Evolutionary conservation across 23 tunicate species (phyloP).

Genomic region (Oikopleura dioica): DNA sequence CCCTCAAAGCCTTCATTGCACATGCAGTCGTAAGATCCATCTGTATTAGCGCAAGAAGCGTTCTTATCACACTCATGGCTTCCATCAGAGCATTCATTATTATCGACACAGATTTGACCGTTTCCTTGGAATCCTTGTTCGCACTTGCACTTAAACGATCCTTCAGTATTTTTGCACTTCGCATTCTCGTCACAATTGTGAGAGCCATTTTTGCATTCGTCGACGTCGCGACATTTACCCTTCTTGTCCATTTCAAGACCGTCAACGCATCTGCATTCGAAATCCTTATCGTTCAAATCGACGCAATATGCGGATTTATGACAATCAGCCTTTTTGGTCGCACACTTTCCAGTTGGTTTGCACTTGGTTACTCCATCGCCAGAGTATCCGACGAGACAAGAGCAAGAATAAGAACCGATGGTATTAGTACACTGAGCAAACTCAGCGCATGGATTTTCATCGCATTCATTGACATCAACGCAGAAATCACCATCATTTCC

Average conservation of each 20-base stretch:
- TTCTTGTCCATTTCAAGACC: too few relatives aligned
- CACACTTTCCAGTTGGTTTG: neutral
- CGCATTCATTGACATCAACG: conserved; percentile 16
- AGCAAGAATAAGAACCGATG: conserved; percentile 15
- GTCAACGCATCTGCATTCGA: neutral
- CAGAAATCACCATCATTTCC: neutral
- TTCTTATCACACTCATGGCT: neutral
- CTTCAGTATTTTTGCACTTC: neutral
- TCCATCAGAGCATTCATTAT: conserved; percentile 11
- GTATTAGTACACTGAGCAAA: conserved; percentile 14
- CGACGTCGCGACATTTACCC: neutral
- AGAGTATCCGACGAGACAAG: conserved; percentile 13
- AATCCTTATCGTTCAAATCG: neutral
- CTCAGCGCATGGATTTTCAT: conserved; percentile 7
- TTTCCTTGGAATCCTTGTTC: conserved; percentile 12
- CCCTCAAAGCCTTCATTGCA: neutral
- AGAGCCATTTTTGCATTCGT: neutral
- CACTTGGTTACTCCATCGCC: conserved; percentile 12
- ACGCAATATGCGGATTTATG: neutral
- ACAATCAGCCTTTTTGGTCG: neutral
- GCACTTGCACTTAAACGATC: neutral
- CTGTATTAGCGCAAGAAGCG: neutral
- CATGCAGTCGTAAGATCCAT: neutral
- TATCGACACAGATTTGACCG: conserved; percentile 1
- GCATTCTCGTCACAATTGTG: neutral